Conservation (phyloP, 2,113 vertebrate genomes). For the Pluvianellus socialis region DNA sequence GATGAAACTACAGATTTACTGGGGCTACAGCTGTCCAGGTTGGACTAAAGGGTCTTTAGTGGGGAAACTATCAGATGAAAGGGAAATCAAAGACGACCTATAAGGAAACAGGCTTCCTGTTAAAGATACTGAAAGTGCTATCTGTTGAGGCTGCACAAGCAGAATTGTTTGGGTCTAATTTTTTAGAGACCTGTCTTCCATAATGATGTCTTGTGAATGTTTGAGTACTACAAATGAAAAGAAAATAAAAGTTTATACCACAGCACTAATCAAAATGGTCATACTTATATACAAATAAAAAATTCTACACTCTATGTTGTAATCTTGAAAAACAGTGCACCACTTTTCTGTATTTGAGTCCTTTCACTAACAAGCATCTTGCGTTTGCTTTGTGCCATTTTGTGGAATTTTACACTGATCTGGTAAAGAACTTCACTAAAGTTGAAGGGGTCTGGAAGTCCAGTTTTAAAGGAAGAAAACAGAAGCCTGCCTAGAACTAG, state of each 20-base stretch:
- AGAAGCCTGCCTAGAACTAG: background rate
- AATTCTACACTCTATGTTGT: background rate
- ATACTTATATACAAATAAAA: background rate
- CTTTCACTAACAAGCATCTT: background rate
- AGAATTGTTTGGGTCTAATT: background rate
- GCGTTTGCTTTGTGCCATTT: background rate
- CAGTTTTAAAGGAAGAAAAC: background rate
- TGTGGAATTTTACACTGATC: background rate
- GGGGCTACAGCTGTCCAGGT: background rate
- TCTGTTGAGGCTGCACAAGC: background rate
- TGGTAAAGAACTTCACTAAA: background rate
- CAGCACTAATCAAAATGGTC: background rate
- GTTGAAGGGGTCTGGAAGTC: background rate
- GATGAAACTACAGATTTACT: background rate
- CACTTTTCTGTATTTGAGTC: background rate
- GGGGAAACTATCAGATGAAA: background rate
- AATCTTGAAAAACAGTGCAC: background rate
- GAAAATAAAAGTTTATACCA: background rate
- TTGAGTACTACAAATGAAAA: background rate
- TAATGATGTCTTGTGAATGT: background rate
- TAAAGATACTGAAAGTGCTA: background rate
- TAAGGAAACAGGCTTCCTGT: background rate
- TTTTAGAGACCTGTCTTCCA: background rate
- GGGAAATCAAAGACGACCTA: background rate
- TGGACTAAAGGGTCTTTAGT: background rate